Evolutionary conservation across 2,113 vertebrate species (phyloP).

Genomic region (Elgaria multicarinata): DNA sequence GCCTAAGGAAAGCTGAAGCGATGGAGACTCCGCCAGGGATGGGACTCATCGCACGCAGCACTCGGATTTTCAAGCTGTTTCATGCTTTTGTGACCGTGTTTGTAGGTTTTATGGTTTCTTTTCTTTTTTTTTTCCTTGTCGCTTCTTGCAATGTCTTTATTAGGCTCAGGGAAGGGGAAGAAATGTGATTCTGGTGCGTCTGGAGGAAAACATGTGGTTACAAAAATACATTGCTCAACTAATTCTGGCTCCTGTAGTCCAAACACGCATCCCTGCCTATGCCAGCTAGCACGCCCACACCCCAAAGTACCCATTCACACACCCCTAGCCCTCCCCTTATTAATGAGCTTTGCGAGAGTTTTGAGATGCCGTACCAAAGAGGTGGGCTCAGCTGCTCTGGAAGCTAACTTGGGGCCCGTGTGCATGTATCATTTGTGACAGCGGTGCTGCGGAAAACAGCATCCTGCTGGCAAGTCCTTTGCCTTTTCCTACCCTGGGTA

Average conservation of each 20-base stretch:
- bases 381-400: background rate
- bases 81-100: conserved; percentile 18
- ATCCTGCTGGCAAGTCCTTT: background rate
- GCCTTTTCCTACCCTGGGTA: background rate
- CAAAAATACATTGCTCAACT: background rate
- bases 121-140: background rate
- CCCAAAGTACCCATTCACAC: background rate
- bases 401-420: background rate
- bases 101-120: conserved; percentile 32
- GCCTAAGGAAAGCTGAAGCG: conserved; percentile 6
- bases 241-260: background rate
- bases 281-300: background rate
- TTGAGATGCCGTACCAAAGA: background rate
- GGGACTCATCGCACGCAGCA: background rate
- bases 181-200: background rate
- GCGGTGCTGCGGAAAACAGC: background rate
- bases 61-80: conserved; percentile 19
- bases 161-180: conserved; percentile 3
- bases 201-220: background rate
- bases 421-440: background rate
- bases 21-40: conserved; percentile 6
- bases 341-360: background rate
- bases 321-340: too few relatives aligned
- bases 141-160: conserved; percentile 34
- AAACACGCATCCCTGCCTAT: background rate